Evolutionary conservation across 2,797 vertebrate genomes (phyloP).

Genomic region (Pantherophis alleghaniensis): DNA sequence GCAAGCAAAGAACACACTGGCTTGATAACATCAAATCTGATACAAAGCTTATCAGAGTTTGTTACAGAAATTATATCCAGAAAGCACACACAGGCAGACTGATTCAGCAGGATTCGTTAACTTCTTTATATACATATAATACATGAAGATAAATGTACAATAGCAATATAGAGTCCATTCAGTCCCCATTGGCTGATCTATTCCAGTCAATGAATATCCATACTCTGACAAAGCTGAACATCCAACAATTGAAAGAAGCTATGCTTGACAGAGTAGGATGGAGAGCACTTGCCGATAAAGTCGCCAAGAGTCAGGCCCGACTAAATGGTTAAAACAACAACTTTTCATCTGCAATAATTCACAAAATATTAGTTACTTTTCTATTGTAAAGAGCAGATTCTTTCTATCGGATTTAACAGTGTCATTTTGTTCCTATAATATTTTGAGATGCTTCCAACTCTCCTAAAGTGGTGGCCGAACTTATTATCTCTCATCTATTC

Average conservation of each 20-base stretch:
- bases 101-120: no score
- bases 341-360: neutral
- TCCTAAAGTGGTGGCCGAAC: slow-evolving; percentile 48
- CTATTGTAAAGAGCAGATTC: neutral
- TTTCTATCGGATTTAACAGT: neutral
- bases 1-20: neutral
- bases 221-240: neutral
- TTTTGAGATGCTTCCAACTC: slow-evolving; percentile 33
- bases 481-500: slow-evolving; percentile 38
- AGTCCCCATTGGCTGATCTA: no score
- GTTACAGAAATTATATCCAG: no score
- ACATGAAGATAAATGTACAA: no score
- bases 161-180: no score
- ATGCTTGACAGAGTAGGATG: neutral
- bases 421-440: neutral
- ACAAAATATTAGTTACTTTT: neutral
- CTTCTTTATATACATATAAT: no score
- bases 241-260: neutral
- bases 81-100: no score
- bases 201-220: no score
- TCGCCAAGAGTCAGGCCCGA: neutral
- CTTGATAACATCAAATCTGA: neutral
- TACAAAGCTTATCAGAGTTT: neutral
- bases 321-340: neutral
- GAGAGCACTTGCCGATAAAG: neutral